Conservation (phyloP, 1,140 invertebrate genomes). For the Nasonia vitripennis region DNA sequence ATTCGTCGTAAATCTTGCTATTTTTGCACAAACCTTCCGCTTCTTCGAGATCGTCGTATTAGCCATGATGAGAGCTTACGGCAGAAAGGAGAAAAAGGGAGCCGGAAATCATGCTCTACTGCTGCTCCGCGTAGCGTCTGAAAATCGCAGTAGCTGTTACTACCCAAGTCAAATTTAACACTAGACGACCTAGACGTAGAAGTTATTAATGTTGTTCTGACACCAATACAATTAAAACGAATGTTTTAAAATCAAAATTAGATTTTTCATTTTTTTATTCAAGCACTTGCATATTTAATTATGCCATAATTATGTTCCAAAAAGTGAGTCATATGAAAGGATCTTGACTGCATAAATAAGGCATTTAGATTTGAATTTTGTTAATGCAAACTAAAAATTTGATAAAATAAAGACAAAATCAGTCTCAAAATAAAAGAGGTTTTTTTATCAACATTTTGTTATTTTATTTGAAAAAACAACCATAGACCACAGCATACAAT, state of each 20-base stretch:
- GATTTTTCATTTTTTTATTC: no score
- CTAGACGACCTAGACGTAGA: no score
- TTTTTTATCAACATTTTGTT: conserved; percentile 38
- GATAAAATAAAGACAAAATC: background rate
- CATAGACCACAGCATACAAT: conserved; percentile 44
- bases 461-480: conserved; percentile 52
- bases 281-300: no score
- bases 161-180: background rate
- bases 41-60: conserved; percentile 71
- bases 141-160: background rate
- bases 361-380: background rate
- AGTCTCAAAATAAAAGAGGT: background rate
- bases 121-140: background rate
- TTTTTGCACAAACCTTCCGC: conserved; percentile 67
- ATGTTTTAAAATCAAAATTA: no score
- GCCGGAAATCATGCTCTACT: conserved; percentile 30
- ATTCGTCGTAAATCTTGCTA: conserved; percentile 30
- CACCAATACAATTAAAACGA: no score
- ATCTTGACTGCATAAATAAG: no score
- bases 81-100: conserved; percentile 53
- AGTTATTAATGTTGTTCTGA: no score
- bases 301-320: no score
- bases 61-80: conserved; percentile 63
- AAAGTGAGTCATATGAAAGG: no score
- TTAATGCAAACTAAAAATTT: background rate